phyloP scores from a whole-genome alignment of 2,113 vertebrate species.

The Lycocorax pyrrhopterus region DNA sequence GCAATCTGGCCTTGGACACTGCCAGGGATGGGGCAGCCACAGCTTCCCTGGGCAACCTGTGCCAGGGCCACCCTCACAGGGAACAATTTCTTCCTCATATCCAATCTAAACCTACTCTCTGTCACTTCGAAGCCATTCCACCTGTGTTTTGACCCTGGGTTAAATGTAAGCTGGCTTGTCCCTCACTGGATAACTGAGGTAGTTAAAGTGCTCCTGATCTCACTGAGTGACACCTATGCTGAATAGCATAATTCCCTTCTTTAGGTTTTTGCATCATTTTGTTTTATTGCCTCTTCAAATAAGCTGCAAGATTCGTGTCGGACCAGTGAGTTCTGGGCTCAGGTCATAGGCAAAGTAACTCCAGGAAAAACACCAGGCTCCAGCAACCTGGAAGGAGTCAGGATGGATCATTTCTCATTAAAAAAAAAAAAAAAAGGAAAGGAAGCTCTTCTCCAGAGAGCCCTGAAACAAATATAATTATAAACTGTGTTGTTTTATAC shows the following conservation, averaged over 20 bases:
- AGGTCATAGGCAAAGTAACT: not conserved
- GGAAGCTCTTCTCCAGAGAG: not conserved
- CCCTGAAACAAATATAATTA: not conserved
- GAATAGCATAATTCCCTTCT: not conserved
- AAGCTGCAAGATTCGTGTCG: not conserved
- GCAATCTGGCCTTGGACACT: not conserved
- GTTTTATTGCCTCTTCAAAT: not conserved
- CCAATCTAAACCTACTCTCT: not conserved
- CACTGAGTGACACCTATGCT: not conserved
- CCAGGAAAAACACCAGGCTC: not conserved
- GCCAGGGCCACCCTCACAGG: not conserved
- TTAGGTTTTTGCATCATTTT: not conserved
- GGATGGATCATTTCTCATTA: not conserved
- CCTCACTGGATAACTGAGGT: not conserved
- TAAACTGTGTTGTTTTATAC: not conserved
- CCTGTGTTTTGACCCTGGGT: not conserved
- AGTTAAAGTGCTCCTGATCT: not conserved
- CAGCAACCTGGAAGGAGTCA: not conserved
- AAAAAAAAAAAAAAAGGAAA: not conserved
- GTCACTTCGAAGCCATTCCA: not conserved
- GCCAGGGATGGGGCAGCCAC: not conserved
- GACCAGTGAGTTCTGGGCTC: not conserved
- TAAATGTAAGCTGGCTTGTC: not conserved
- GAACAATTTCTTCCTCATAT: not conserved
- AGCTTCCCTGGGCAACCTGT: not conserved